Percentiles rank a stretch among this genome's conserved stretches.
phyloP scores from a whole-genome alignment of 2,113 vertebrate species.

The Cygnus atratus region DNA sequence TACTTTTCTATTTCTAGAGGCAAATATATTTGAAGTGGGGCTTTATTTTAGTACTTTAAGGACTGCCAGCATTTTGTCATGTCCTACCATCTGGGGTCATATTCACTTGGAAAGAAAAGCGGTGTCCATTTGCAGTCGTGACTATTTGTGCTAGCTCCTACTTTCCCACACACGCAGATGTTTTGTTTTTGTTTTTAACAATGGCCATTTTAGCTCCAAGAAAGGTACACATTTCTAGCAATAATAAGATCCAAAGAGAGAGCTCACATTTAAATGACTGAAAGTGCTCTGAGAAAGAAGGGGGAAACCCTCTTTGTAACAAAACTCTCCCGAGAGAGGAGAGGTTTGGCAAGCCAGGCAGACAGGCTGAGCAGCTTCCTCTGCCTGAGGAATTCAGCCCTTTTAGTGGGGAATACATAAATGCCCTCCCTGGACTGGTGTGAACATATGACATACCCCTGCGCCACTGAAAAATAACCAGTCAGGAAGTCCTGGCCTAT shows the following conservation, averaged over 20 bases:
- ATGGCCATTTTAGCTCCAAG: background rate
- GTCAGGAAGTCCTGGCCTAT: background rate
- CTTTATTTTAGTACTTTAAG: conserved; percentile 50
- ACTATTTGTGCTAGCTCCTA: background rate
- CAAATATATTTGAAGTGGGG: conserved; percentile 47
- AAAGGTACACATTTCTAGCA: background rate
- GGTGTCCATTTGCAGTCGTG: background rate
- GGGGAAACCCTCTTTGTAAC: background rate
- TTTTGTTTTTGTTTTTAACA: background rate
- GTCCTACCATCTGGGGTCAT: conserved; percentile 3
- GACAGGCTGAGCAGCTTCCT: background rate
- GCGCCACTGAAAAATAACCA: fast-evolving
- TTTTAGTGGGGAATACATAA: background rate
- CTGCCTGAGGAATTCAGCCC: background rate
- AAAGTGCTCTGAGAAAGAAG: background rate
- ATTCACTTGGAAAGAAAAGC: background rate
- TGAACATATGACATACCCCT: background rate
- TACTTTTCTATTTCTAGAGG: conserved; percentile 75
- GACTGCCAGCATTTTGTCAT: background rate
- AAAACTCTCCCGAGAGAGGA: background rate
- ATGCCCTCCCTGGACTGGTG: background rate
- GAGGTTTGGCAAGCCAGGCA: background rate
- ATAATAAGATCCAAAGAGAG: background rate
- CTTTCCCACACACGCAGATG: background rate
- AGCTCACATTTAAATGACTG: background rate